Percentiles rank a stretch among this genome's conserved stretches.
These are phyloP conservation scores for Choristoneura fumiferana DNA, from an alignment of 1,140 invertebrate genomes.

Conservation along the genomic window DNA sequence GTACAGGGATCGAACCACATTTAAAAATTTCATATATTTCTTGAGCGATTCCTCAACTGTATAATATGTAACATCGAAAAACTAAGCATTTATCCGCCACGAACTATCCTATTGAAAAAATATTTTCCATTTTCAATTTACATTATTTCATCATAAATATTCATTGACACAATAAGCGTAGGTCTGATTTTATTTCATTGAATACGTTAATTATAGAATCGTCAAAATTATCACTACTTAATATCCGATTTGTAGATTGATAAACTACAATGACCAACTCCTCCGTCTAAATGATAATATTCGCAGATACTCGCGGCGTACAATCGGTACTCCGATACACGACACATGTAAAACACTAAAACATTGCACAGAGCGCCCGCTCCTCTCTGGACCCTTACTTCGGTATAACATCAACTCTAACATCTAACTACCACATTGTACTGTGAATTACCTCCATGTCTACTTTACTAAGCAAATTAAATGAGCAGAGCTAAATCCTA, in stretches of 20 bases:
- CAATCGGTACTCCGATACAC: neutral
- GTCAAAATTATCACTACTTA: constrained; percentile 17
- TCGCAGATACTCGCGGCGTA: constrained; percentile 1
- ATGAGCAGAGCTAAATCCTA: constrained; percentile 9
- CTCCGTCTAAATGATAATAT: constrained; percentile 14
- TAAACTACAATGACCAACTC: constrained; percentile 2
- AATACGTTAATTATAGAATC: constrained; percentile 10
- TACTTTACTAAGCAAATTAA: constrained; percentile 1
- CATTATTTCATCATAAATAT: constrained; percentile 38
- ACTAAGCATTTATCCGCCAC: constrained; percentile 57
- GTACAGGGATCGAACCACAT: neutral
- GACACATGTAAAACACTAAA: neutral
- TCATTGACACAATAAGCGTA: constrained; percentile 59
- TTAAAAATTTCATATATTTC: constrained; percentile 15
- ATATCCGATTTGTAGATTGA: constrained; percentile 12
- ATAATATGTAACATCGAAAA: constrained; percentile 47
- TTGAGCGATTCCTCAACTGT: constrained; percentile 62
- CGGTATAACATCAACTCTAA: neutral
- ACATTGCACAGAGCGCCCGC: constrained; percentile 4
- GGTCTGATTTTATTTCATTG: constrained; percentile 35
- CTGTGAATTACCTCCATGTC: neutral
- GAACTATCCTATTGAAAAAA: constrained; percentile 57
- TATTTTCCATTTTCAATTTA: constrained; percentile 40
- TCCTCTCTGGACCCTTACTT: neutral
- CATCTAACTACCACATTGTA: constrained; percentile 6